Conservation (phyloP, 2,113 vertebrate species). For the Odocoileus virginianus region DNA sequence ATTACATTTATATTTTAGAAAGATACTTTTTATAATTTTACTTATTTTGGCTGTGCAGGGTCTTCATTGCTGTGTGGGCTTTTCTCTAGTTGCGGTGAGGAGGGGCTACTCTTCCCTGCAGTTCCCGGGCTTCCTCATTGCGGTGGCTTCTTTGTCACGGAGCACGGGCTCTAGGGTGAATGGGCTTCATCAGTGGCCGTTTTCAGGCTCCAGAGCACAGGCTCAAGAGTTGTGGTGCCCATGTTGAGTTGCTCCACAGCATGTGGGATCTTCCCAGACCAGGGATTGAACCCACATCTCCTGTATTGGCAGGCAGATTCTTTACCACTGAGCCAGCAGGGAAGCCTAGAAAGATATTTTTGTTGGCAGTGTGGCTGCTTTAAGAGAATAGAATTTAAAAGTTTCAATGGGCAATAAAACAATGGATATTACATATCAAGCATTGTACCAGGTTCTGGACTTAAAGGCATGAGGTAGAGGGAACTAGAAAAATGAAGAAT, state of each 20-base stretch:
- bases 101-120: not conserved
- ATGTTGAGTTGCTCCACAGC: accelerated
- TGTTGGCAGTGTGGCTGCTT: not conserved
- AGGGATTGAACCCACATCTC: not conserved
- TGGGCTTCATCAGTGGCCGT: not conserved
- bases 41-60: not conserved
- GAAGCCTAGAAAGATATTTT: not conserved
- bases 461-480: not conserved
- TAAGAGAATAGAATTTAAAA: not conserved
- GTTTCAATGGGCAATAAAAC: not conserved
- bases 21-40: too few species aligned
- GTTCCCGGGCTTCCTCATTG: accelerated
- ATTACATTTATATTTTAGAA: not conserved
- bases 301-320: not conserved
- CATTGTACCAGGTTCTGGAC: not conserved
- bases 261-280: not conserved
- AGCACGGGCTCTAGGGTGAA: not conserved
- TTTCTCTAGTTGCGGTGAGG: not conserved
- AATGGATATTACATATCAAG: not conserved
- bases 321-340: not conserved
- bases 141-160: not conserved
- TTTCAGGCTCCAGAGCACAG: not conserved
- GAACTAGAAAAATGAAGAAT: not conserved
- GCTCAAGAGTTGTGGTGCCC: not conserved
- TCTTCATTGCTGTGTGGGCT: not conserved